Conservation (phyloP, 2,113 vertebrate species). For the Ammospiza nelsoni region DNA sequence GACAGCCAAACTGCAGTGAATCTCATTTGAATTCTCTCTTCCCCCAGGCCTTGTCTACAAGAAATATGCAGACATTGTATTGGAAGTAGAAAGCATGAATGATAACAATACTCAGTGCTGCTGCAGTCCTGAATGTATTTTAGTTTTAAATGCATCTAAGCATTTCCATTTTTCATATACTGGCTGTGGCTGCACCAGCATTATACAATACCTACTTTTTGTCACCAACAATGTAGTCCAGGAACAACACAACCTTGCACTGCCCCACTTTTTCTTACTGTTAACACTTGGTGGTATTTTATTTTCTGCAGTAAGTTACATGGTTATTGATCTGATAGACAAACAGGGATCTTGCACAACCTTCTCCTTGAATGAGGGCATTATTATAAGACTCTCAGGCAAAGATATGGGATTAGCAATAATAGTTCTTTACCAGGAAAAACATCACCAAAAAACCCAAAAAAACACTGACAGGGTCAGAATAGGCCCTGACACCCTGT, state of each 20-base stretch:
- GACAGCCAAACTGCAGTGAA: neutral
- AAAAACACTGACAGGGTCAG: too few species aligned
- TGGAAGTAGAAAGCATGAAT: neutral
- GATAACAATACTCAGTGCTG: neutral
- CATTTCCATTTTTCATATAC: neutral
- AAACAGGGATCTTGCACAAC: neutral
- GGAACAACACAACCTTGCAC: neutral
- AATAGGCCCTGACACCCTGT: too few species aligned
- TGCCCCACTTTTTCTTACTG: neutral
- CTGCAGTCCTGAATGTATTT: neutral
- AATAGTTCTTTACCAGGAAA: too few species aligned
- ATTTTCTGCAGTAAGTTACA: neutral
- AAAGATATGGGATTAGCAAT: too few species aligned
- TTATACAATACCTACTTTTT: neutral
- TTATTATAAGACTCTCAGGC: neutral
- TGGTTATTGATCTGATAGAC: neutral
- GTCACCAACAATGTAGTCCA: neutral
- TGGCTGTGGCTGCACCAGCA: neutral
- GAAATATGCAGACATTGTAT: constrained; percentile 17
- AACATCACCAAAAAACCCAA: too few species aligned
- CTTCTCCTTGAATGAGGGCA: neutral
- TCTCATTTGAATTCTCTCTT: constrained; percentile 51
- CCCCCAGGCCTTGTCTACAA: constrained; percentile 31
- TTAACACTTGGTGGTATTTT: neutral
- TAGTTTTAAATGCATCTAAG: neutral